Conservation (phyloP, 2,113 vertebrate genomes). For the Lophotis ruficrista region DNA sequence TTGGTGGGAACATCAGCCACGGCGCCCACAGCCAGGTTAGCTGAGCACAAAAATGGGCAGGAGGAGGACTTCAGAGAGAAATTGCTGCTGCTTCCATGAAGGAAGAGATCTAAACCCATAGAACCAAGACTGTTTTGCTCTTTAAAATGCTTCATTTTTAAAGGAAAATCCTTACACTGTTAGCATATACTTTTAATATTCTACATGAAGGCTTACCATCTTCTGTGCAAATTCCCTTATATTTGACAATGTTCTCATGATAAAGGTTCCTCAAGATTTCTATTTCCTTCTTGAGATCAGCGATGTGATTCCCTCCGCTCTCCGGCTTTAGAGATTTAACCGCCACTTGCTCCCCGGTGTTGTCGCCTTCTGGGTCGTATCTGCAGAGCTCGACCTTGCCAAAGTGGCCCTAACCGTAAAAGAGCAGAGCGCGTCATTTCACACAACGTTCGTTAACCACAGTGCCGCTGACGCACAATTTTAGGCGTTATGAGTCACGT, state of each 20-base stretch:
- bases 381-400: slow-evolving; percentile 96
- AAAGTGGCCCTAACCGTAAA: slow-evolving; percentile 87
- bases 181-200: not conserved
- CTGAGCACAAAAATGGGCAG: not conserved
- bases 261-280: slow-evolving; percentile 94
- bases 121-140: not conserved
- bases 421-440: not conserved
- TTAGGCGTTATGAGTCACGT: fast-evolving
- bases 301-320: slow-evolving; percentile 89
- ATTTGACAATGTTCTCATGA: slow-evolving; percentile 97
- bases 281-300: slow-evolving; percentile 92
- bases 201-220: slow-evolving; percentile 79
- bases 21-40: not conserved
- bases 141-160: not conserved
- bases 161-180: not conserved
- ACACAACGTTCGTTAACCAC: fast-evolving
- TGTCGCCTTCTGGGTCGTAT: slow-evolving; percentile 93
- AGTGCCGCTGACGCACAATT: fast-evolving
- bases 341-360: slow-evolving; percentile 93
- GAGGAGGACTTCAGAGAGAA: not conserved
- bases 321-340: slow-evolving; percentile 97
- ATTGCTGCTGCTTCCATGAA: not conserved
- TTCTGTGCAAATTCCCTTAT: slow-evolving; percentile 95
- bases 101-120: not conserved
- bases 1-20: not conserved